These are phyloP conservation scores for Rhincodon typus DNA, from an alignment of 2,797 vertebrate genomes.

Conservation along the genomic window DNA sequence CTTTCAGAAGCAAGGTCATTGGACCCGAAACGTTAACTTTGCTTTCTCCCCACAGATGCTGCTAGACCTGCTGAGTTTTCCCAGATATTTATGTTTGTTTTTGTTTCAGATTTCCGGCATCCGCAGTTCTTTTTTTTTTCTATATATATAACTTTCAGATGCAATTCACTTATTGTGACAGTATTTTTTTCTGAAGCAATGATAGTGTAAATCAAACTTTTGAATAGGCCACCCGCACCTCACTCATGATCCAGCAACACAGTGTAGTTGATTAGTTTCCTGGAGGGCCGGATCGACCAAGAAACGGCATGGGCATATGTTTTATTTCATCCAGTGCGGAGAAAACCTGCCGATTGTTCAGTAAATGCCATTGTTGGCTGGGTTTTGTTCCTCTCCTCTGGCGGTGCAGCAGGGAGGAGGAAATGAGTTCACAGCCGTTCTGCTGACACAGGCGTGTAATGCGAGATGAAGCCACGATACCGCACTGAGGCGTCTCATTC, in stretches of 20 bases:
- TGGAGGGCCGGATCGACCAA: neutral
- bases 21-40: no score
- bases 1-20: neutral
- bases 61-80: no score
- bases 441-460: conserved; percentile 37
- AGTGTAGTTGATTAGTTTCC: neutral
- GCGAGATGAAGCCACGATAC: conserved; percentile 36
- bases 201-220: neutral
- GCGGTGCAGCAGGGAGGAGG: conserved; percentile 26
- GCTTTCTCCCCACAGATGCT: no score
- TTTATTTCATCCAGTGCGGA: conserved; percentile 13
- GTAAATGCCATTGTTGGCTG: conserved; percentile 14
- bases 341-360: conserved; percentile 14
- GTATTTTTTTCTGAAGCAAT: neutral
- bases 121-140: no score
- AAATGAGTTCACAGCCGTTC: conserved; percentile 37
- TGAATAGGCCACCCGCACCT: neutral
- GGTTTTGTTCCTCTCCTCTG: conserved; percentile 21
- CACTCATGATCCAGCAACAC: neutral
- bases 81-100: no score
- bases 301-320: neutral
- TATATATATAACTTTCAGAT: neutral
- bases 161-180: neutral
- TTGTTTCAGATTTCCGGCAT: no score
- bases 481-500: conserved; percentile 36